Base-by-base conservation (phyloP, 2,888 invertebrate species). In the Sarcophaga subvicina region DNA sequence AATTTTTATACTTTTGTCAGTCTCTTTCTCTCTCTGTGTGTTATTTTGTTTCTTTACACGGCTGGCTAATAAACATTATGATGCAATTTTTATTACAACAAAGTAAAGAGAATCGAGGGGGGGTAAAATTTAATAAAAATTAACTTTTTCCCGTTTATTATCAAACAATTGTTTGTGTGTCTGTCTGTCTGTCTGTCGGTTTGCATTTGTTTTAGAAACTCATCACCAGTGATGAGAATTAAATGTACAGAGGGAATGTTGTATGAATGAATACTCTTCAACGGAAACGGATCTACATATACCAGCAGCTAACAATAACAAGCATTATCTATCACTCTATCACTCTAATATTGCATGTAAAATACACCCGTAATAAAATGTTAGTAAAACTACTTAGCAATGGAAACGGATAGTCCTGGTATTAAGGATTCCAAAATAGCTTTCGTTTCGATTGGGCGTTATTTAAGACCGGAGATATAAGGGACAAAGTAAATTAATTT, bases 271-370 rank as follows among this genome's bases (percentile, higher is more conserved):
- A 62, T 69, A 71, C 60, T 66, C 20, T 80, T 45, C 69, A 88
- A 82, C 88, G 90, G 89, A 89, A 91, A 91, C 91, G 91, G 91
- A 92, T 54, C 54, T 54, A 14, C 17, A 17, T 90, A 90, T 90
- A 88, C 88, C 37, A 64, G 45, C 82, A 86, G 37, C 72, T 82
- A 66, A 70, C 83, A 70, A 75, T 54, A 79, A 73, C 67, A 73
- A 80, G 84, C 64, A 78, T 85, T 75, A 80, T 77, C 62, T 12
- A 37, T 37, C 37, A 37, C 37, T 37, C 37, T 2, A 54, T 8
- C 37, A 37, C 37, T 37, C 37, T 37, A 54, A 14, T 54, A 54
- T 54, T 66, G n/a, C 45, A 17, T 49, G 22, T 63, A 14, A 22
- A n/a, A 6, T 84, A 76, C 84, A 80, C 84, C 22, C 3, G 2